Evolutionary conservation across 2,797 vertebrate genomes (phyloP).

Genomic region (Thripadectes ignobilis): DNA sequence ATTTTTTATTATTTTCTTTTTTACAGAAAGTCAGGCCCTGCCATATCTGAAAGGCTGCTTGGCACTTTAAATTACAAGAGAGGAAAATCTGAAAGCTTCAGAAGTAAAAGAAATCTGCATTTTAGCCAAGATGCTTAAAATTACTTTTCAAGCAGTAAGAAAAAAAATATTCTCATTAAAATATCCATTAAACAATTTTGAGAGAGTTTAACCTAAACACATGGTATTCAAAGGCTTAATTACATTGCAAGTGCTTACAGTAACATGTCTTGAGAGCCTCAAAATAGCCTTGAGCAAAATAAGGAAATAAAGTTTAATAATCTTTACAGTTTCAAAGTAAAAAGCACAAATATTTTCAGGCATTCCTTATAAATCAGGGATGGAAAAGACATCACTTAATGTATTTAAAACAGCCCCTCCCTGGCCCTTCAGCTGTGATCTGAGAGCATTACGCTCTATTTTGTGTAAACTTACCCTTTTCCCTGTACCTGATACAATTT

Average conservation of each 20-base stretch:
- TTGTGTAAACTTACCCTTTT: neutral
- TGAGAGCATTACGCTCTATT: neutral
- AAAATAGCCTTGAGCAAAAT: constrained; percentile 40
- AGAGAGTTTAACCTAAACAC: constrained; percentile 8
- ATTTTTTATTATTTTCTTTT: no score
- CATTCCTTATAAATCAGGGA: neutral
- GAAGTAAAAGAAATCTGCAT: neutral
- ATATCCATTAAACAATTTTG: neutral
- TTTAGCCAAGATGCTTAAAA: neutral
- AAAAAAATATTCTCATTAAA: neutral
- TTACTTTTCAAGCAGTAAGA: neutral
- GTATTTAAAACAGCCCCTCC: constrained; percentile 24
- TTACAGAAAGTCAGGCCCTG: neutral
- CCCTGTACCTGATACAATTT: neutral
- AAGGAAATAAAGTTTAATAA: constrained; percentile 20
- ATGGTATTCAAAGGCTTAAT: constrained; percentile 35
- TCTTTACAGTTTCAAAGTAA: constrained; percentile 25
- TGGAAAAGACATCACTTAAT: neutral
- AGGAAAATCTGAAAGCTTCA: neutral
- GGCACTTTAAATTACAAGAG: neutral
- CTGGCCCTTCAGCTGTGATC: constrained; percentile 31
- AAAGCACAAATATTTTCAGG: constrained; percentile 9
- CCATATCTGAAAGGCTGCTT: neutral
- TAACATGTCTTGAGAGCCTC: neutral
- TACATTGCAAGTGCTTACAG: constrained; percentile 5